A percentile compares a stretch with the other conserved stretches of the same genome.
Evolutionary conservation across 1,140 invertebrate genomes (phyloP).

Genomic region (Chionoecetes opilio): DNA sequence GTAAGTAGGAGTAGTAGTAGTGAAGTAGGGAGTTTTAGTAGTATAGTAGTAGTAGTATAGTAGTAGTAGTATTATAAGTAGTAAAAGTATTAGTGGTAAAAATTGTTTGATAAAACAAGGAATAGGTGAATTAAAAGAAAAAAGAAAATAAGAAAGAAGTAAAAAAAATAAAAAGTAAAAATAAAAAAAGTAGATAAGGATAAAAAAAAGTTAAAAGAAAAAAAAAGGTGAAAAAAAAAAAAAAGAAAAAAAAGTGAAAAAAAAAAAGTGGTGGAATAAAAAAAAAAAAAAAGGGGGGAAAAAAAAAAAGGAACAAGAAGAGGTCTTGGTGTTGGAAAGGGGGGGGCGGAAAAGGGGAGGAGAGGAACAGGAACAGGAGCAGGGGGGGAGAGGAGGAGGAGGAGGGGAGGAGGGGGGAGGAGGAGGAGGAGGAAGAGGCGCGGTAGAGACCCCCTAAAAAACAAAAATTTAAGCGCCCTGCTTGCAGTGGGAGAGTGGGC

Average conservation of each 20-base stretch:
- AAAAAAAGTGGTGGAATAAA: neutral
- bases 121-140: neutral
- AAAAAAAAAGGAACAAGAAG: neutral
- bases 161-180: neutral
- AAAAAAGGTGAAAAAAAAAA: neutral
- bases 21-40: too few species aligned
- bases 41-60: too few species aligned
- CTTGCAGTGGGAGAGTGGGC: conserved; percentile 10
- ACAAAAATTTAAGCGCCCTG: neutral
- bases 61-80: too few species aligned
- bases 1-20: too few species aligned
- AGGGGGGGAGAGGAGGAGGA: conserved; percentile 34
- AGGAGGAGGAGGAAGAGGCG: neutral
- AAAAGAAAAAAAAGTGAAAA: neutral
- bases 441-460: neutral
- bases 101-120: too few species aligned
- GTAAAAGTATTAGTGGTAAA: too few species aligned
- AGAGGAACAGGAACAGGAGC: neutral
- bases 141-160: too few species aligned
- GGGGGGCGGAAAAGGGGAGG: neutral
- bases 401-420: neutral
- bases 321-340: neutral
- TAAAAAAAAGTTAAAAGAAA: neutral
- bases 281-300: neutral
- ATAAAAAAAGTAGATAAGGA: too few species aligned